A percentile compares a stretch with the other conserved stretches of the same genome.
These are phyloP conservation scores for Rhodinocichla rosea DNA, from an alignment of 2,113 vertebrate genomes.

Conservation along the genomic window DNA sequence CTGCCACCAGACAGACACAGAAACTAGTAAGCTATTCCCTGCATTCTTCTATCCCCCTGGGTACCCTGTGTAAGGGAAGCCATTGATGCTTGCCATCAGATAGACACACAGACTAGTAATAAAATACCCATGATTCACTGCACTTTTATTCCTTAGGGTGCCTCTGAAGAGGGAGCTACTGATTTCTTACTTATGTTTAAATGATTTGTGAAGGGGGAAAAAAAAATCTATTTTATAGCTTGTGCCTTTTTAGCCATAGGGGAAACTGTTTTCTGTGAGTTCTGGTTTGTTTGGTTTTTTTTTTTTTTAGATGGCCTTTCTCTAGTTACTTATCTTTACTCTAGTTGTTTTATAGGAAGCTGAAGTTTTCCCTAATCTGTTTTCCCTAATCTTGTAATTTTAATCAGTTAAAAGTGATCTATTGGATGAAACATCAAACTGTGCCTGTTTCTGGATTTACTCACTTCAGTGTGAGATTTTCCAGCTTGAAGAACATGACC, in stretches of 20 bases:
- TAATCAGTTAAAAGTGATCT: neutral
- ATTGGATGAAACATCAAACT: neutral
- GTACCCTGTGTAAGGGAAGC: conserved; percentile 49
- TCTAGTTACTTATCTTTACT: neutral
- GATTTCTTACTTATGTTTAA: conserved; percentile 63
- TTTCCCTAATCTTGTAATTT: neutral
- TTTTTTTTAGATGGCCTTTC: neutral
- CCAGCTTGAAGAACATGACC: neutral
- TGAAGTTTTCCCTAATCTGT: neutral
- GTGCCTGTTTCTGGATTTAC: neutral
- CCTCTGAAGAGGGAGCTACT: conserved; percentile 59
- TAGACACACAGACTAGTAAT: conserved; percentile 59
- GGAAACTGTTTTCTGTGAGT: neutral
- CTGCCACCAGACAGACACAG: conserved; percentile 65
- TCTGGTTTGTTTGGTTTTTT: neutral
- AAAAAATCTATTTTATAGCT: conserved; percentile 15
- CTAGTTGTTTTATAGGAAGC: neutral
- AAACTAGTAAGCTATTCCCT: conserved; percentile 65
- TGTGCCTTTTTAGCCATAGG: neutral
- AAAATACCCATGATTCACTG: conserved; percentile 63
- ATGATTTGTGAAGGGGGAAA: conserved; percentile 32
- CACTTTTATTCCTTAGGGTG: conserved; percentile 55
- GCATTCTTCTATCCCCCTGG: conserved; percentile 63
- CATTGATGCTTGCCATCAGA: conserved; percentile 69
- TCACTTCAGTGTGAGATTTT: neutral